Percentiles rank a stretch among this genome's conserved stretches.
phyloP scores from a whole-genome alignment of 2,888 invertebrate genomes.

The Incurvaria masculella region DNA sequence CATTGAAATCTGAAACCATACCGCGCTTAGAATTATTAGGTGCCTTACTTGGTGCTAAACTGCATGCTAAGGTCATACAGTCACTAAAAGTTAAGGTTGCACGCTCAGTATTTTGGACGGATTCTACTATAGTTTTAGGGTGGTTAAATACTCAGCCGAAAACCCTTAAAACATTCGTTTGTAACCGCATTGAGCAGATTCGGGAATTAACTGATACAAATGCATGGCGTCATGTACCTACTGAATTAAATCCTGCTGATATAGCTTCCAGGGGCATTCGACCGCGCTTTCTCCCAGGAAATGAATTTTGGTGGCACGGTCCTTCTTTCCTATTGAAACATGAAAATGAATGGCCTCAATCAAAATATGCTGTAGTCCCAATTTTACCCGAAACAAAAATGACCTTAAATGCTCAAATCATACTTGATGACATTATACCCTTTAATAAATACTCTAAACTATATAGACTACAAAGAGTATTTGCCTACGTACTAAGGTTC shows the following conservation, averaged over 20 bases:
- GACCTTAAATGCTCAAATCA: no score
- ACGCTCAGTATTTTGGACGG: conserved; percentile 18
- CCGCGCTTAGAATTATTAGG: conserved; percentile 1
- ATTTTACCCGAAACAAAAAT: no score
- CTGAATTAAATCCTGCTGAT: conserved; percentile 4
- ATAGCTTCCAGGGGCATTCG: neutral
- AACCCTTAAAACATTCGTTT: conserved; percentile 12
- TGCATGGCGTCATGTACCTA: conserved; percentile 4
- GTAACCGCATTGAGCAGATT: conserved; percentile 3
- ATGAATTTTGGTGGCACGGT: no score
- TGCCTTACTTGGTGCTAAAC: conserved; percentile 15
- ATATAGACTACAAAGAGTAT: no score
- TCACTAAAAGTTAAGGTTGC: conserved; percentile 13
- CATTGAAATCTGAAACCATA: conserved; percentile 1
- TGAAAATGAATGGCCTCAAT: no score
- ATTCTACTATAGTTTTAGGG: conserved; percentile 20
- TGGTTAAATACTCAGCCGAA: conserved; percentile 18
- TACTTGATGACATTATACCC: no score
- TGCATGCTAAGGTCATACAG: conserved; percentile 15
- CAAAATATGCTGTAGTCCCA: no score
- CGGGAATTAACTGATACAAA: conserved; percentile 3
- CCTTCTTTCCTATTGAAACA: no score
- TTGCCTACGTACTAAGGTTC: conserved; percentile 1
- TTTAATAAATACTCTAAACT: no score
- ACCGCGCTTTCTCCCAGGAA: no score